These are phyloP conservation scores for Melanotaenia trifasciata DNA, from an alignment of 2,797 vertebrate species.

Conservation along the genomic window DNA sequence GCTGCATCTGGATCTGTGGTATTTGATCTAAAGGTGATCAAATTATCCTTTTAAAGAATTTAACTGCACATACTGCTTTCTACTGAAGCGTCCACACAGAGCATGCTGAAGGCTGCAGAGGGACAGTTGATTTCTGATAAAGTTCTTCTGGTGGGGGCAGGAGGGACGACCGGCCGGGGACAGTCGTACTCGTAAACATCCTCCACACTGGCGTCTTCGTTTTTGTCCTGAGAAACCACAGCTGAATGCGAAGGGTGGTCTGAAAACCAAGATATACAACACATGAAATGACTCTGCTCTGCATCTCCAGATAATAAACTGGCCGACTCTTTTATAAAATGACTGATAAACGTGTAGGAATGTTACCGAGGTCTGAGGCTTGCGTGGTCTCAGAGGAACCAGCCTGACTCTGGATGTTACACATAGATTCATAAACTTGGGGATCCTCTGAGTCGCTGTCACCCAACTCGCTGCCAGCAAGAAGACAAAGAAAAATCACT, in stretches of 20 bases:
- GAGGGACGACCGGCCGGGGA: conserved; percentile 84
- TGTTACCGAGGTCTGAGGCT: conserved; percentile 80
- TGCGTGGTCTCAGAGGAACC: conserved; percentile 57
- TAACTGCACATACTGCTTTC: conserved; percentile 58
- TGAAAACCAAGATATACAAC: conserved; percentile 28
- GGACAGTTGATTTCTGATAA: conserved; percentile 85
- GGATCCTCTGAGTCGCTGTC: conserved; percentile 84
- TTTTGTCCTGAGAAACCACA: conserved; percentile 59
- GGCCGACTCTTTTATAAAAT: neutral
- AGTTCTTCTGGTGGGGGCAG: conserved; percentile 84
- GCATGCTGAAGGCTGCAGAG: conserved; percentile 81
- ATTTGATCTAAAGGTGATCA: neutral
- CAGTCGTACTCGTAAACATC: conserved; percentile 90
- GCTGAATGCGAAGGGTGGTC: conserved; percentile 50
- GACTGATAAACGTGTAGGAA: neutral
- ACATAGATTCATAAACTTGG: conserved; percentile 95
- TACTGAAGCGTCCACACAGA: conserved; percentile 81
- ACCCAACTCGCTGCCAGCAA: conserved; percentile 35
- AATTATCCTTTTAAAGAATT: neutral
- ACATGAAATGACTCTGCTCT: neutral
- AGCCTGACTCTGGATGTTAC: conserved; percentile 90
- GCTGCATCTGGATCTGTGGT: neutral
- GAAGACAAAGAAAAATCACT: neutral
- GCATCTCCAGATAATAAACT: neutral
- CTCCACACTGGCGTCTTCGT: conserved; percentile 81